Percentiles rank a stretch among this genome's conserved stretches.
Evolutionary conservation across 1,140 invertebrate species (phyloP).

Genomic region (Drosophila sproati): DNA sequence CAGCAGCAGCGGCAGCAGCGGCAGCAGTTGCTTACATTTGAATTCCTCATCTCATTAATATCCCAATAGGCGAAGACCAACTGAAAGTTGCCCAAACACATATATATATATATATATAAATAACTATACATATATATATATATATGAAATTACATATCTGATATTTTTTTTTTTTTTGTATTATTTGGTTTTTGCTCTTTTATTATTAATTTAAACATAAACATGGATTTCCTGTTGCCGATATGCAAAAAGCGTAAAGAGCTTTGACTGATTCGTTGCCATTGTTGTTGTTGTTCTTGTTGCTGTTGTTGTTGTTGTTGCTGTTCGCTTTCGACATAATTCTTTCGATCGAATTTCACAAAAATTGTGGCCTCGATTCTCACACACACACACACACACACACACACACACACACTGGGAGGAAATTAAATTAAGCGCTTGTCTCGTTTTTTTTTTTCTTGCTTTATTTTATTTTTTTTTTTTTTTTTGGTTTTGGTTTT

Average conservation of each 20-base stretch:
- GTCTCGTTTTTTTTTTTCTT: constrained; percentile 50
- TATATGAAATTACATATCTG: neutral
- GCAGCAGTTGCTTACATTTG: constrained; percentile 27
- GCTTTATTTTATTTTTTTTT: constrained; percentile 10
- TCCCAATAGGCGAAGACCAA: constrained; percentile 41
- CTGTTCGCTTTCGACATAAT: constrained; percentile 54
- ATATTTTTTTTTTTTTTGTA: constrained; percentile 10
- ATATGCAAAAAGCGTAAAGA: constrained; percentile 67
- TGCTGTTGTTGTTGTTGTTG: constrained; percentile 36
- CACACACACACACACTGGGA: constrained; percentile 20
- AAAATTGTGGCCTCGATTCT: constrained; percentile 37
- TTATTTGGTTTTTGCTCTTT: constrained; percentile 37
- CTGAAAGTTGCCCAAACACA: neutral
- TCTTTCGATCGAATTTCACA: constrained; percentile 80
- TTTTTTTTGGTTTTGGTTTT: constrained; percentile 16
- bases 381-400: too few species aligned
- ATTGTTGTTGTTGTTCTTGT: constrained; percentile 22
- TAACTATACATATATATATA: constrained; percentile 8
- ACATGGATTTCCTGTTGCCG: constrained; percentile 82
- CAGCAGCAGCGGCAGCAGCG: constrained; percentile 20
- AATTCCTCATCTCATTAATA: constrained; percentile 73
- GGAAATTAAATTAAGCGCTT: constrained; percentile 81
- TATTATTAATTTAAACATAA: constrained; percentile 82
- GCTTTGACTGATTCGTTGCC: constrained; percentile 66
- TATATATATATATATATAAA: neutral